Conservation (phyloP, 2,113 vertebrate species). For the Chlorocebus sabaeus region DNA sequence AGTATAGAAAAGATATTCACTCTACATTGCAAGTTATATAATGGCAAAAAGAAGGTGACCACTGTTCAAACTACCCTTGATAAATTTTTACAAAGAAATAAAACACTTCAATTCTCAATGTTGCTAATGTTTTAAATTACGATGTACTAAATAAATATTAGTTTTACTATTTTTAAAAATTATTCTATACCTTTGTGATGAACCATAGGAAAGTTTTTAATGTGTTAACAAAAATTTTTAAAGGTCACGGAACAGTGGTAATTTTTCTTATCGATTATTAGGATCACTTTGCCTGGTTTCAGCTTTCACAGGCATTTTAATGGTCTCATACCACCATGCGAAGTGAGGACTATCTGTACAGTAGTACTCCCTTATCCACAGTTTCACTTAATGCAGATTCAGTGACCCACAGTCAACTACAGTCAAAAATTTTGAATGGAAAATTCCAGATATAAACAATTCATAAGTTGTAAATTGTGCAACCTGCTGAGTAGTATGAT, state of each 20-base stretch:
- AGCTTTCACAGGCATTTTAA: not conserved
- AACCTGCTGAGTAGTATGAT: not conserved
- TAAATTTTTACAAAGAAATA: slow-evolving; percentile 1
- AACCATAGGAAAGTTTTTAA: not conserved
- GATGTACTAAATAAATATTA: not conserved
- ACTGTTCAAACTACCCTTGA: not conserved
- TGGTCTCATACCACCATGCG: not conserved
- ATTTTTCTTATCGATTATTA: not conserved
- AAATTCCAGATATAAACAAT: not conserved
- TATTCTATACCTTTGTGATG: not conserved
- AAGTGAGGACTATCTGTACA: not conserved
- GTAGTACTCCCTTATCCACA: not conserved
- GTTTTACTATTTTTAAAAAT: not conserved
- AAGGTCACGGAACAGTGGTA: not conserved
- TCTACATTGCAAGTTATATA: not conserved
- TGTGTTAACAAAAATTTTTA: not conserved
- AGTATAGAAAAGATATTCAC: not conserved
- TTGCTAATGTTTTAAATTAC: slow-evolving; percentile 27
- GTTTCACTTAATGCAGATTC: not conserved
- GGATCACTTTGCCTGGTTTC: not conserved
- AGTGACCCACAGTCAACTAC: not conserved
- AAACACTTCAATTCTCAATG: slow-evolving; percentile 10
- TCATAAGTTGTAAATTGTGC: not conserved
- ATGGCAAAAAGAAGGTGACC: not conserved
- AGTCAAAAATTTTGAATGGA: not conserved